phyloP scores from a whole-genome alignment of 2,113 vertebrate species.

The Tychaedon coryphoeus region DNA sequence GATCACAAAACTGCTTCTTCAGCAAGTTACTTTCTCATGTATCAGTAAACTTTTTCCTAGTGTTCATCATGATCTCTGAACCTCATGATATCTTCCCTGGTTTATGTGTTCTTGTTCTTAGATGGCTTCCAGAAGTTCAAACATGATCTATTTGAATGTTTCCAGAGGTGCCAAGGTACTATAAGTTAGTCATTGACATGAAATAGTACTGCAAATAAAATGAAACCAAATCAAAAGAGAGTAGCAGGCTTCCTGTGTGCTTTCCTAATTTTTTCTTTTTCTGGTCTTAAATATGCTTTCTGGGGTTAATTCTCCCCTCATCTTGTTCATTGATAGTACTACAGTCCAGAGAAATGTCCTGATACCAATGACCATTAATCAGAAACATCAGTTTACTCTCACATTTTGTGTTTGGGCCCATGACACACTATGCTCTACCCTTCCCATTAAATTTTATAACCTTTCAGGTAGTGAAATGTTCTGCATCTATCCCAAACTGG shows the following conservation, averaged over 20 bases:
- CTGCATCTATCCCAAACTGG: background rate
- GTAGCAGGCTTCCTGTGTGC: background rate
- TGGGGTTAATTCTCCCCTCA: background rate
- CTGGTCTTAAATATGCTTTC: background rate
- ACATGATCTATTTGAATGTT: background rate
- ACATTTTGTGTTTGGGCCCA: background rate
- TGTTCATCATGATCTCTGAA: background rate
- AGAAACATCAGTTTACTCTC: background rate
- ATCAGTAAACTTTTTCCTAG: background rate
- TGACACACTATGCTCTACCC: background rate
- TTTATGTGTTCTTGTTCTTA: background rate
- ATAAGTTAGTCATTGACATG: background rate
- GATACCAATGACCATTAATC: background rate
- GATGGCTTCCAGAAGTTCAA: background rate
- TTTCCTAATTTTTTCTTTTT: background rate
- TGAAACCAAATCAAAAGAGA: background rate
- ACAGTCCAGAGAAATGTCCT: background rate
- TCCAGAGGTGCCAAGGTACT: background rate
- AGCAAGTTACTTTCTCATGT: background rate
- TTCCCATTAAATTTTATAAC: background rate
- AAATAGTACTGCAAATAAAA: background rate
- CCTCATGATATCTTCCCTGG: background rate
- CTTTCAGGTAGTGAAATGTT: background rate
- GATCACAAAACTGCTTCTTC: background rate
- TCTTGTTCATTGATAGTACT: background rate